phyloP scores from a whole-genome alignment of 2,888 invertebrate genomes.

The Parapristionchus giblindavisi region DNA sequence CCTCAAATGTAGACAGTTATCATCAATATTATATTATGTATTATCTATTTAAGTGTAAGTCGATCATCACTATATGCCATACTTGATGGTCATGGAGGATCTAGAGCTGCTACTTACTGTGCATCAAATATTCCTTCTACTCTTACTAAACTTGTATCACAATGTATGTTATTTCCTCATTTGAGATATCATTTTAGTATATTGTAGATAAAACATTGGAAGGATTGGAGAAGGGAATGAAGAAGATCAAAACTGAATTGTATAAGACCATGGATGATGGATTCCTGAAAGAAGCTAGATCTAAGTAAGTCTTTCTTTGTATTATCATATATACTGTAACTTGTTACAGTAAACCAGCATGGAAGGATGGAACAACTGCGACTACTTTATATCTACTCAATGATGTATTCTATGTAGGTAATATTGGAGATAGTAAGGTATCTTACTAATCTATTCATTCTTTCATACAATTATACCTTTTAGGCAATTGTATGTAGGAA shows the following conservation, averaged over 20 bases:
- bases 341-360: slow-evolving; percentile 72
- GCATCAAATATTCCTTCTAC: slow-evolving; percentile 62
- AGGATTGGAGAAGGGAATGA: slow-evolving; percentile 71
- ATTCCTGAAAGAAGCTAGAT: slow-evolving; percentile 72
- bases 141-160: neutral
- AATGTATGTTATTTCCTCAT: slow-evolving; percentile 11
- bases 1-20: slow-evolving; percentile 22
- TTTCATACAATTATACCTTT: neutral
- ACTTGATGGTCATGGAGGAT: slow-evolving; percentile 74
- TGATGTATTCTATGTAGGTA: slow-evolving; percentile 73
- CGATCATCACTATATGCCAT: slow-evolving; percentile 72
- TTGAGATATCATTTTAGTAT: slow-evolving; percentile 3
- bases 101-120: slow-evolving; percentile 72
- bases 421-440: slow-evolving; percentile 74
- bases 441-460: neutral
- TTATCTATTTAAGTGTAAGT: slow-evolving; percentile 31
- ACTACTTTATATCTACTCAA: slow-evolving; percentile 72
- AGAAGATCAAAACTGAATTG: slow-evolving; percentile 71
- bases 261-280: slow-evolving; percentile 73
- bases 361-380: slow-evolving; percentile 75
- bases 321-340: neutral
- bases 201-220: slow-evolving; percentile 38
- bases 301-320: slow-evolving; percentile 66
- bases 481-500: slow-evolving; percentile 35
- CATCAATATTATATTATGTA: neutral